Conservation (phyloP, 2,113 vertebrate species). For the Naja naja region DNA sequence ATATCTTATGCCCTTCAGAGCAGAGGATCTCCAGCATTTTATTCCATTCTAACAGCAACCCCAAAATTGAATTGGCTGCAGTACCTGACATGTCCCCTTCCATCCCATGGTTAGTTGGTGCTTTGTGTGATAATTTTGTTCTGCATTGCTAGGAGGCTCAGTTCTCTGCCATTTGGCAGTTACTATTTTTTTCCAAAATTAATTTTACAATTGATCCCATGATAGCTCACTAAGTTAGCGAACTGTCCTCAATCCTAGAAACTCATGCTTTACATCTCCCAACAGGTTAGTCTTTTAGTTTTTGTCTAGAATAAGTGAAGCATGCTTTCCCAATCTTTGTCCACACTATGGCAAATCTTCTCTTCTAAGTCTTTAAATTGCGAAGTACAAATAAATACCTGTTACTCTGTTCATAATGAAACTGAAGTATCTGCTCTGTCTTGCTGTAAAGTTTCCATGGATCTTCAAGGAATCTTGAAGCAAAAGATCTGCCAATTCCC, state of each 20-base stretch:
- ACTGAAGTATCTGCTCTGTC: neutral
- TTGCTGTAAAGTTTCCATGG: neutral
- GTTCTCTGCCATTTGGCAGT: neutral
- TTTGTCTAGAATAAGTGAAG: neutral
- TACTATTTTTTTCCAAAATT: neutral
- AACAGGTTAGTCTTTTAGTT: neutral
- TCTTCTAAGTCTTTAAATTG: neutral
- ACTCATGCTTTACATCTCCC: neutral
- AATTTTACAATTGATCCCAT: neutral
- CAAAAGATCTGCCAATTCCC: neutral
- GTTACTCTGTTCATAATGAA: neutral
- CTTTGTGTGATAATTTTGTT: neutral
- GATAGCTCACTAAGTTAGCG: neutral
- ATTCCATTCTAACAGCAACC: neutral
- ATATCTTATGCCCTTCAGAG: neutral
- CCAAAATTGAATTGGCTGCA: neutral
- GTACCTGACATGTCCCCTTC: neutral
- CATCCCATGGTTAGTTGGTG: neutral
- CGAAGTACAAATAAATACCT: neutral
- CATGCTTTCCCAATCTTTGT: neutral
- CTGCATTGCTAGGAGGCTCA: neutral
- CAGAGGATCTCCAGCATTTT: neutral
- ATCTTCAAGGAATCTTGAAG: neutral
- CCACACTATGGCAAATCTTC: neutral
- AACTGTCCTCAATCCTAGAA: neutral